Base-by-base conservation (phyloP, 2,113 vertebrate species). In the Vidua macroura region DNA sequence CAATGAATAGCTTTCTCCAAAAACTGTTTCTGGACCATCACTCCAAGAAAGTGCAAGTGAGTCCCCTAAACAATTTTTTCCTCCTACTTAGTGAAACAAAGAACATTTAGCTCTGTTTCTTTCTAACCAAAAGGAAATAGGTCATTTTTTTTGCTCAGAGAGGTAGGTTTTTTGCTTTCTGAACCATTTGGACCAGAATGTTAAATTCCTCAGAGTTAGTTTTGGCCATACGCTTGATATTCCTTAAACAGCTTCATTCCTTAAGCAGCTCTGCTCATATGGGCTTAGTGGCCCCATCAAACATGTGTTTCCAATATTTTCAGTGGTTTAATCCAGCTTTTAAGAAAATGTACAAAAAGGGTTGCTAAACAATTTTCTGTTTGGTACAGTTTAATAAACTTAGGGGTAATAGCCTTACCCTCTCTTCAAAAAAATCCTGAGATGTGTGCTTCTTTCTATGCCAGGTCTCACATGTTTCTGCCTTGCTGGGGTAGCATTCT, bases 251-350 rank as follows among this genome's bases (percentile, higher is more conserved):
- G 63, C 76, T 93, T 95, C 58, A 49, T 92, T 62, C 48, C 41
- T 67, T 59, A 41, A 60, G n/a, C 70, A 83, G 25, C 48, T 73
- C 55, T 84, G 31, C 56, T 70, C 56, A 35, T 46, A 91, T 83
- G 68, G 68, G 31, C 31, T 83, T 76, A 49, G 51, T 93, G 86
- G 72, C 76, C 76, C 83, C 63, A 69, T 78, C 46, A 55, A 77
- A 88, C 96, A 92, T 86, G 23, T 91, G 86, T 95, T 96, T 95
- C 83, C 89, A 96, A 88, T 96, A 93, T 95, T 77, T 95, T 93
- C 51, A 74, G 27, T 74, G 76, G 51, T 83, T 90, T 81, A 69
- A 6, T 86, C 59, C 76, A 93, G 23, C 67, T 93, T 92, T 77
- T 44, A 90, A 74, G 68, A 73, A 85, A 60, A 88, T 68, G 28